Evolutionary conservation across 1,140 invertebrate genomes (phyloP).

Genomic region (Berghia stephanieae): DNA sequence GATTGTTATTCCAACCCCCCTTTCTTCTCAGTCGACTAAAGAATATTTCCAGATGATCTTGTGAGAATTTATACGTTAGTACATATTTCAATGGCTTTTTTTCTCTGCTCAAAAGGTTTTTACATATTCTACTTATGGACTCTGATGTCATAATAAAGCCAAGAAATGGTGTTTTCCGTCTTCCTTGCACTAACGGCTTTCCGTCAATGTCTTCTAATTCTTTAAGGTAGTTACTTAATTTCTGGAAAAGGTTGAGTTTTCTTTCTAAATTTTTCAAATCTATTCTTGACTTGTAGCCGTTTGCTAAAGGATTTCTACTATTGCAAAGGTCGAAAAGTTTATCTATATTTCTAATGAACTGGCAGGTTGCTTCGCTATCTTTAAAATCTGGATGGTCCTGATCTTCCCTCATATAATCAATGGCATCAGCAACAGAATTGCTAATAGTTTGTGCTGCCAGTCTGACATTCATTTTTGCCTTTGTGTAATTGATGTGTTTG

Average conservation of each 20-base stretch:
- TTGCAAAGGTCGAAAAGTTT: slow-evolving; percentile 13
- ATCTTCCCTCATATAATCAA: background rate
- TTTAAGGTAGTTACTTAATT: background rate
- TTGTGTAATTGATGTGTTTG: background rate
- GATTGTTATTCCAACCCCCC: slow-evolving; percentile 18
- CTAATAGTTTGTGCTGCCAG: slow-evolving; percentile 9
- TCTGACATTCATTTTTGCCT: background rate
- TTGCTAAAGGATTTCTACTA: background rate
- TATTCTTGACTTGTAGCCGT: background rate
- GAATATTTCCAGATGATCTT: slow-evolving; percentile 8
- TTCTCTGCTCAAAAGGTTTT: background rate
- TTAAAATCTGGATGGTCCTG: background rate
- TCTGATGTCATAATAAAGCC: background rate
- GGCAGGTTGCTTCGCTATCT: background rate
- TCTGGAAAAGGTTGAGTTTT: background rate
- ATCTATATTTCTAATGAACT: slow-evolving; percentile 1
- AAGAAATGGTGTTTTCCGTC: background rate
- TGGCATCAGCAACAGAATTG: slow-evolving; percentile 14
- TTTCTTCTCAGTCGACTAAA: background rate
- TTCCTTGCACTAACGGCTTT: background rate
- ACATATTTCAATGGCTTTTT: background rate
- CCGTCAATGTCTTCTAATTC: background rate
- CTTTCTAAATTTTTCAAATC: background rate
- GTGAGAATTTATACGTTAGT: slow-evolving; percentile 5
- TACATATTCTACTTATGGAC: background rate